Percentiles rank a stretch among this genome's conserved stretches.
Evolutionary conservation across 2,888 invertebrate genomes (phyloP).

Genomic region (Drosophila hamatofila): DNA sequence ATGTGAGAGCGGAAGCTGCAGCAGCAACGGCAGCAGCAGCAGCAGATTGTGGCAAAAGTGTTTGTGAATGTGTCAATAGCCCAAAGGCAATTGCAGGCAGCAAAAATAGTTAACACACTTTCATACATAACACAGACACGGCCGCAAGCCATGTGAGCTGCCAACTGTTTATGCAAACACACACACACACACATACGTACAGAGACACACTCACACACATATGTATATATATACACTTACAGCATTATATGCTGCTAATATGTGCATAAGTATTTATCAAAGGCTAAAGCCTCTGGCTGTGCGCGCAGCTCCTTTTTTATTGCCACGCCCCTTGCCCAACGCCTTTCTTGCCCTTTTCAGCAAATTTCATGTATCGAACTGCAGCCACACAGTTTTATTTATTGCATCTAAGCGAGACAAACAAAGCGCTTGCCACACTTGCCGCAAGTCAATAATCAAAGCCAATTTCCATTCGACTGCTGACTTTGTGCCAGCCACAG

Average conservation of each 20-base stretch:
- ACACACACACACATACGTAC: slow-evolving; percentile 11
- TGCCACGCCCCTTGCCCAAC: too few species aligned
- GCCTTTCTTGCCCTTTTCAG: slow-evolving; percentile 9
- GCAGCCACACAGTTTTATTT: slow-evolving; percentile 53
- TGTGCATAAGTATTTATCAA: slow-evolving; percentile 68
- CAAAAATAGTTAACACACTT: slow-evolving; percentile 54
- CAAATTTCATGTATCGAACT: slow-evolving; percentile 48
- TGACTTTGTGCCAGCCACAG: background rate
- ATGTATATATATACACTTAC: slow-evolving; percentile 8
- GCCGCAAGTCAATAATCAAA: slow-evolving; percentile 40
- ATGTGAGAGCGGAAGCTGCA: slow-evolving; percentile 31
- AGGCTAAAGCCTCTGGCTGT: slow-evolving; percentile 41
- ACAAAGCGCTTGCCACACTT: slow-evolving; percentile 31
- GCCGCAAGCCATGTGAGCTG: slow-evolving; percentile 13
- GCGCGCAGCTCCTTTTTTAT: slow-evolving; percentile 25
- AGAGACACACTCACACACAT: background rate
- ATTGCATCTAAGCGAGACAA: slow-evolving; percentile 48
- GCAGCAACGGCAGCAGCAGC: slow-evolving; percentile 38
- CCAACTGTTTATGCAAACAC: slow-evolving; percentile 39
- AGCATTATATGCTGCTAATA: slow-evolving; percentile 53
- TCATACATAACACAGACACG: slow-evolving; percentile 3
- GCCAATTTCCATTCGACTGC: slow-evolving; percentile 14
- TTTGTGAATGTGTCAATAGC: slow-evolving; percentile 73
- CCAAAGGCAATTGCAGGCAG: slow-evolving; percentile 62
- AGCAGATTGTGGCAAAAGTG: slow-evolving; percentile 71